Conservation (phyloP, 1,140 invertebrate genomes). For the Bombus sibiricus region DNA sequence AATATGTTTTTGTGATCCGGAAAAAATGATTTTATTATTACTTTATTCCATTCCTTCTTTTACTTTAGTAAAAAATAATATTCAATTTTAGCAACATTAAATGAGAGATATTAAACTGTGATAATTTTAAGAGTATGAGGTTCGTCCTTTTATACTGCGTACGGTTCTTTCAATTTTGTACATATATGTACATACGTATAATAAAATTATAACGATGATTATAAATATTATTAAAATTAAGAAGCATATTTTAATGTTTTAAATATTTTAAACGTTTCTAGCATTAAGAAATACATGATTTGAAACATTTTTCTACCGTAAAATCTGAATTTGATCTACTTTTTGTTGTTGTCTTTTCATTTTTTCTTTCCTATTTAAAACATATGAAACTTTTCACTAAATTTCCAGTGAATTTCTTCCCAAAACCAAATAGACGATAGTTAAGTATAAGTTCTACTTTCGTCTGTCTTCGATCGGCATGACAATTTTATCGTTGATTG, state of each 20-base stretch:
- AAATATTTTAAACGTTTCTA: background rate
- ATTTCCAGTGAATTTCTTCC: too few species aligned
- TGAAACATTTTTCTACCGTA: too few species aligned
- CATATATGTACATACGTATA: background rate
- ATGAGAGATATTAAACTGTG: background rate
- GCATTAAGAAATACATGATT: background rate
- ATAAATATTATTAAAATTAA: background rate
- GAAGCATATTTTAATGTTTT: background rate
- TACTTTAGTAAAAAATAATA: too few species aligned
- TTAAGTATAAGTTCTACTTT: background rate
- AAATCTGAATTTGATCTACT: too few species aligned
- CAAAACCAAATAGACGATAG: background rate
- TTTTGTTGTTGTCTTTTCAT: too few species aligned
- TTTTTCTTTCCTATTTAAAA: background rate
- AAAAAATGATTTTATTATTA: too few species aligned
- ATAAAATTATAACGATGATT: background rate
- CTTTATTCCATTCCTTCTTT: too few species aligned
- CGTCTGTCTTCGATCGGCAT: background rate
- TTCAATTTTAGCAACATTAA: background rate
- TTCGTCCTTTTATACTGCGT: background rate
- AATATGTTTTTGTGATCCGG: too few species aligned
- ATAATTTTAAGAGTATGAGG: background rate
- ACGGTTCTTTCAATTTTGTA: background rate
- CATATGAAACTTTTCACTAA: too few species aligned
- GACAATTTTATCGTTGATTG: conserved; percentile 12